These are phyloP conservation scores for Antitype chi DNA, from an alignment of 2,888 invertebrate genomes.

Conservation along the genomic window DNA sequence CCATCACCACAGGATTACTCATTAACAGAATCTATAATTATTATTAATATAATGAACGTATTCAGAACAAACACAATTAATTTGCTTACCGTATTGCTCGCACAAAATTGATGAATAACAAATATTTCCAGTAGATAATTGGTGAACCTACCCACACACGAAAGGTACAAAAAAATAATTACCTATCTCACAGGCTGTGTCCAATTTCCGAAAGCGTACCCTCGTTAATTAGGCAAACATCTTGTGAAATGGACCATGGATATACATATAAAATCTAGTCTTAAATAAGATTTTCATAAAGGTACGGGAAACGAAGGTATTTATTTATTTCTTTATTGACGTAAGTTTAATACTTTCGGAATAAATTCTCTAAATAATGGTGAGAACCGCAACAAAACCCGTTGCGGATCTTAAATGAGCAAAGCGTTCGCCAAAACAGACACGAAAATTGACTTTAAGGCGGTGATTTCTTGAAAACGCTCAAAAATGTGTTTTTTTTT, in stretches of 20 bases:
- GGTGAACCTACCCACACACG: conserved; percentile 32
- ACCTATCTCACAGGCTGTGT: conserved; percentile 32
- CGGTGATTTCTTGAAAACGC: too few species aligned
- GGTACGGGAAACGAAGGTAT: too few species aligned
- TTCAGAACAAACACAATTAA: conserved; percentile 36
- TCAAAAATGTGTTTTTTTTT: too few species aligned
- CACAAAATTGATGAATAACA: conserved; percentile 51
- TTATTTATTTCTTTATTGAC: too few species aligned
- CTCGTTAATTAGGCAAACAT: conserved; percentile 45
- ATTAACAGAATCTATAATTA: conserved; percentile 14
- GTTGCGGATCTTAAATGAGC: background rate
- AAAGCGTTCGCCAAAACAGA: background rate
- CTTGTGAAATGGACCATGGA: conserved; percentile 15
- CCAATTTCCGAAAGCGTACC: conserved; percentile 33
- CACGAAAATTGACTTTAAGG: background rate
- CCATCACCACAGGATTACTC: background rate
- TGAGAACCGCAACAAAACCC: too few species aligned
- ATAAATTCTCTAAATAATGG: too few species aligned
- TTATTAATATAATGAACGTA: conserved; percentile 12
- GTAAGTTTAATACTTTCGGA: too few species aligned
- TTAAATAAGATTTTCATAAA: background rate
- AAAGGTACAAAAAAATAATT: conserved; percentile 45
- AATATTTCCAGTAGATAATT: conserved; percentile 63
- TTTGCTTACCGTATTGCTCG: conserved; percentile 26
- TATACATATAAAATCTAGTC: conserved; percentile 7